Evolutionary conservation across 2,888 invertebrate genomes (phyloP).

Genomic region (Cataglyphis rosenhaueri): DNA sequence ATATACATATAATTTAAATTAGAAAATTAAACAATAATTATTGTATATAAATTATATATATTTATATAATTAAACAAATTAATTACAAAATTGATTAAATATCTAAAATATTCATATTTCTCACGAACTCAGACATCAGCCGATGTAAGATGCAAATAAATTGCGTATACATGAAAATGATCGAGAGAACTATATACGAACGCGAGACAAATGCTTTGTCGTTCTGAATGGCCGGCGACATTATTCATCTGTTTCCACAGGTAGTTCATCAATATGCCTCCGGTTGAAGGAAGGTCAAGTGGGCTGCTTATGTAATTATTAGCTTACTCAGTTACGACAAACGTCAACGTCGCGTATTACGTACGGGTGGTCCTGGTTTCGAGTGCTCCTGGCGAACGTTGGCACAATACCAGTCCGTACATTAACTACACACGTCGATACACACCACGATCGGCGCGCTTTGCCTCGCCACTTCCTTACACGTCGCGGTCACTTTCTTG

Average conservation of each 20-base stretch:
- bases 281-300: slow-evolving; percentile 61
- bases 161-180: neutral
- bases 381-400: slow-evolving; percentile 59
- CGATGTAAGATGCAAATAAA: neutral
- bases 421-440: slow-evolving; percentile 67
- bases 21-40: no score
- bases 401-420: slow-evolving; percentile 68
- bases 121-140: neutral
- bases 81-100: neutral
- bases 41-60: no score
- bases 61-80: no score
- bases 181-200: slow-evolving; percentile 5
- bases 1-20: no score
- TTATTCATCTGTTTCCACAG: slow-evolving; percentile 48
- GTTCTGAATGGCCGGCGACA: slow-evolving; percentile 14
- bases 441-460: slow-evolving; percentile 59
- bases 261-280: slow-evolving; percentile 56
- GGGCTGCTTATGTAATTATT: slow-evolving; percentile 68
- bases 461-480: slow-evolving; percentile 62
- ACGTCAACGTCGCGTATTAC: slow-evolving; percentile 44
- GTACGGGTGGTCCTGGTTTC: slow-evolving; percentile 66
- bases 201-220: slow-evolving; percentile 24
- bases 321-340: slow-evolving; percentile 59
- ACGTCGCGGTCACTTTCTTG: slow-evolving; percentile 55
- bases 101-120: neutral